Base-by-base conservation (phyloP, 1,140 invertebrate genomes). In the Listronotus bonariensis region DNA sequence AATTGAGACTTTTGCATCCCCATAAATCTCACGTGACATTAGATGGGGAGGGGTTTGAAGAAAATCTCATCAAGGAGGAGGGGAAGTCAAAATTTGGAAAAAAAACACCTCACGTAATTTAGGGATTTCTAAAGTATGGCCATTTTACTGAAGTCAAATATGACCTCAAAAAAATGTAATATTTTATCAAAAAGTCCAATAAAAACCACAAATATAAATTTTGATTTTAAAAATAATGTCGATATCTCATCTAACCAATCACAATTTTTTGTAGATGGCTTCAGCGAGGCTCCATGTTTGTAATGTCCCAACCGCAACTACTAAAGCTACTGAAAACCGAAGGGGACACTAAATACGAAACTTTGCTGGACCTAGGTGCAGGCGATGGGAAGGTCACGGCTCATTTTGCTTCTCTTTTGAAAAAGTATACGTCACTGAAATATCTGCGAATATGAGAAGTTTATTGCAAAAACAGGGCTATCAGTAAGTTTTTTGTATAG, bases 261-360 rank as follows among this genome's bases (percentile, higher is more conserved):
- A 18, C 11, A 8, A 0, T 32, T 46, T 72, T 64, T 82, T 80
- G 46, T 85, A 94, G 92, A 63, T 86, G 93, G 75, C 80, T 96
- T 8, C 86, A 88, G 14, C 83, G 94, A 42, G 95, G 95, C 12
- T 95, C 92, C 0, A 97, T 97, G 95, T 96, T 96, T 80, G 91
- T 97, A 2, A 87, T 95, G 68, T 96, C 93, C 0, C 79, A 82
- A 31, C 77, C 83, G 17, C 93, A 96, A 74, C 89, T 95, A 63
- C 80, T 83, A 66, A 76, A 80, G 58, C 80, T 96, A 53, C 68
- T 80, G 6, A 57, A 67, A 43, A 64, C 58, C 45, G 52, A 64
- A 58, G 76, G 72, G 38, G 64, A 72, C 54, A 76, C 76, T 75
- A 80, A 74, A 76, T 76, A 85, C 79, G 77, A 82, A 58, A 74